Base-by-base conservation (phyloP, 53 echinoderm and acorn worm species). In the Zoroaster sp. region DNA sequence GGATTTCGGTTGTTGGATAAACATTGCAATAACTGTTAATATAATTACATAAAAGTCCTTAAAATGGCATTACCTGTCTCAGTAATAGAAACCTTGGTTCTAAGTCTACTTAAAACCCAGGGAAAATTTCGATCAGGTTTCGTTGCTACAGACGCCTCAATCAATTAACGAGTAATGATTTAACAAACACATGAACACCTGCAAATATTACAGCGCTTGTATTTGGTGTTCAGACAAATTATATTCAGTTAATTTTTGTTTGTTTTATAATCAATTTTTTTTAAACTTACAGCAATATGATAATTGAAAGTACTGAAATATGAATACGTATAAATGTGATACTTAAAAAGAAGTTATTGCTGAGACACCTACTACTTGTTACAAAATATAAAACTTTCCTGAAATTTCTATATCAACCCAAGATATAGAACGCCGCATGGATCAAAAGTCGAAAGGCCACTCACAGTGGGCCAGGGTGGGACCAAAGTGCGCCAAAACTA, bases 91-190 rank as follows among this genome's bases (percentile, higher is more conserved):
- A n/a, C n/a, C n/a, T n/a, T n/a, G n/a, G n/a, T n/a, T n/a, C n/a
- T n/a, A n/a, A n/a, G n/a, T n/a, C n/a, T n/a, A n/a, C n/a, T n/a
- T n/a, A n/a, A n/a, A n/a, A n/a, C n/a, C n/a, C n/a, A n/a, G n/a
- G n/a, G n/a, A n/a, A n/a, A n/a, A n/a, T n/a, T n/a, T n/a, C n/a
- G n/a, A n/a, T n/a, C n/a, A n/a, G n/a, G 77, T 34, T 9, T 35
- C 77, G 77, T 77, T 77, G 77, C 77, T 77, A 77, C 34, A 51
- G 77, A 77, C 77, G 77, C 77, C n/a, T 54, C 77, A 77, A 77
- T 77, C 77, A 77, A 77, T 77, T 77, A 77, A 35, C 36, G 77
- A 77, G 77, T 77, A 39, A 53, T 5, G 33, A 53, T 4, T 77
- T 52, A 8, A 77, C 77, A 77, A 77, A 54, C 77, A 77, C 10